These are phyloP conservation scores for Drosophila pseudotakahashii DNA, from an alignment of 2,888 invertebrate genomes.

Conservation along the genomic window DNA sequence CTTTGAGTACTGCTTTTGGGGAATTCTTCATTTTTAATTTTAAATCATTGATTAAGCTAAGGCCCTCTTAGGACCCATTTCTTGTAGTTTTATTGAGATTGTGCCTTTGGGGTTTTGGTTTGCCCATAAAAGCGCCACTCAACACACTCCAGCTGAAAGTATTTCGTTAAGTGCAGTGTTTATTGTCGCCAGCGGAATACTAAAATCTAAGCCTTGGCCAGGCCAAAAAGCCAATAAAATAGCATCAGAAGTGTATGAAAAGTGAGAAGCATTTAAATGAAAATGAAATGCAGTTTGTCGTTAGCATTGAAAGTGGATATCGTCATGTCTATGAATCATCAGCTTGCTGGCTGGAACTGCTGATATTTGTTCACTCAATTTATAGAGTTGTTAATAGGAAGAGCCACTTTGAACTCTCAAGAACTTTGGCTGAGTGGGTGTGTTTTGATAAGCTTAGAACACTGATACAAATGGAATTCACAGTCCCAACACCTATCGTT, in stretches of 20 bases:
- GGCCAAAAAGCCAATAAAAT: constrained; percentile 36
- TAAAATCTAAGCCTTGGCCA: constrained; percentile 50
- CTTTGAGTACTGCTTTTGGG: neutral
- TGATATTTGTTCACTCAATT: constrained; percentile 1
- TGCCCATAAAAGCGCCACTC: neutral
- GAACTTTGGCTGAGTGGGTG: neutral
- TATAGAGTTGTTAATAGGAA: constrained; percentile 5
- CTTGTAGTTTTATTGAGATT: neutral
- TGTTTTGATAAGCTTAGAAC: neutral
- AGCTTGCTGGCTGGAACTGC: constrained; percentile 3
- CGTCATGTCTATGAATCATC: constrained; percentile 52
- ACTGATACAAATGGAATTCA: neutral
- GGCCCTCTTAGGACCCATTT: constrained; percentile 1
- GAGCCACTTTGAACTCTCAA: constrained; percentile 7
- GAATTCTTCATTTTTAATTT: neutral
- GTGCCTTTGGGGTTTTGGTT: neutral
- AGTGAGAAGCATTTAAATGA: constrained; percentile 33
- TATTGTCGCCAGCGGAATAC: constrained; percentile 36
- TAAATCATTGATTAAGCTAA: neutral
- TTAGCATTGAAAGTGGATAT: constrained; percentile 32
- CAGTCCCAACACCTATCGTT: neutral
- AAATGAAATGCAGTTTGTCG: constrained; percentile 47
- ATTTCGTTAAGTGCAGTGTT: constrained; percentile 28
- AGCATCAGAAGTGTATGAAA: constrained; percentile 12
- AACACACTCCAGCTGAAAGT: constrained; percentile 4